Evolutionary conservation across 2,113 vertebrate genomes (phyloP), one percentile per base, ranked within the genome.

Genomic region (Anarhynchus alexandrinus): DNA sequence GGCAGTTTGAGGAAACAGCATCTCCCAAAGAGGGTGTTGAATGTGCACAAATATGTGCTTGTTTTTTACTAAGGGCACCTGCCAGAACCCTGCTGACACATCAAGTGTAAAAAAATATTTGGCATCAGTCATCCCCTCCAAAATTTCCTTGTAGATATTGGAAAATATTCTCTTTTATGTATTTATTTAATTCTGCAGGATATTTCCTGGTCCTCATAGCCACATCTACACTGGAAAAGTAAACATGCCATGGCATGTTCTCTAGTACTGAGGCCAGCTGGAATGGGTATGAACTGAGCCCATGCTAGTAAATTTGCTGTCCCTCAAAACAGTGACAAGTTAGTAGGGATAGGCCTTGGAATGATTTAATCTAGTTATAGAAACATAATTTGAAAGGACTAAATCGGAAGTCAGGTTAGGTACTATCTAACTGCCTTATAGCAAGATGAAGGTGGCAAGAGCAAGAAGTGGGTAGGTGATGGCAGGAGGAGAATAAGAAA

Each of bases 1-100:
- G 96, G 96, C 80, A 77, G 82, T 90, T 77, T 80, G 74, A 94
- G 95, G 93, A 96, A 96, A 94, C 79, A 93, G 54, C 79, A 95
- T 96, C 85, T 97, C 96, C 96, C 96, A 96, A 94, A 94, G 93
- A 97, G 94, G 92, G 92, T 96, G 96, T 96, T 93, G 96, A 96
- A 96, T 96, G 76, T 96, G 72, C 96, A 94, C 79, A 96, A 96
- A 92, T 96, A 90, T 88, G 93, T 92, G 85, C 94, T 96, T 93
- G 88, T 90, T 96, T 97, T 96, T 92, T 19, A 42, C 92, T 93
- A 90, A 88, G 85, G 96, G 93, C 93, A 96, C 94, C 92, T 93
- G 95, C 96, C 96, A 97, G 89, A 96, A 90, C 67, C 95, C 90
- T 92, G 96, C 90, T 95, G 95, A 96, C 90, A 94, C 88, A 88